Conservation (phyloP, 2,888 invertebrate species). For the Autographa pulchrina region DNA sequence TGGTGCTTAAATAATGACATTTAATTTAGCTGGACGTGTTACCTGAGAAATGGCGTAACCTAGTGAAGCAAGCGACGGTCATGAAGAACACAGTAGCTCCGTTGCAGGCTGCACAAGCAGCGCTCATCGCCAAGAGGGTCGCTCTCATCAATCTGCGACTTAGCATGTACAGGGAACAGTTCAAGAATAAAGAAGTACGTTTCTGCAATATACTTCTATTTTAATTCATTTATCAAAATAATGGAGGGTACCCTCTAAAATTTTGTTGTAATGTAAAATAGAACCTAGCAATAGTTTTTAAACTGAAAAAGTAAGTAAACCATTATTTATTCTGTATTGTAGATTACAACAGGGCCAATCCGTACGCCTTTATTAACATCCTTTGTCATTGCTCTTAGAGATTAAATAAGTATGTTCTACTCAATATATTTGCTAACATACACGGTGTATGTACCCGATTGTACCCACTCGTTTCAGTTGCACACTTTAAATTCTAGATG, state of each 20-base stretch:
- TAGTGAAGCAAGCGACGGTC: constrained; percentile 95
- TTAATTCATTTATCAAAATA: too few relatives aligned
- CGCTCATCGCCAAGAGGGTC: constrained; percentile 95
- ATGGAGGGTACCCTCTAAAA: too few relatives aligned
- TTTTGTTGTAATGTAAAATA: too few relatives aligned
- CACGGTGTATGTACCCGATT: too few relatives aligned
- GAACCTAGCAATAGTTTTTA: too few relatives aligned
- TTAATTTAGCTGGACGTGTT: constrained; percentile 91
- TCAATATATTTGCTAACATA: too few relatives aligned
- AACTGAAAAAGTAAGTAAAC: too few relatives aligned
- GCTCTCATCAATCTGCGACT: constrained; percentile 94
- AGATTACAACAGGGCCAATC: too few relatives aligned
- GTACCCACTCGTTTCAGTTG: neutral
- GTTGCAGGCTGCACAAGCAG: constrained; percentile 96
- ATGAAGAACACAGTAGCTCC: constrained; percentile 96
- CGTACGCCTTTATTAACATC: too few relatives aligned
- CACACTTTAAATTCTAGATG: constrained; percentile 77
- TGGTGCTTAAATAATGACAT: neutral
- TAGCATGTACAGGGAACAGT: constrained; percentile 93
- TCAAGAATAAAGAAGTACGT: constrained; percentile 88
- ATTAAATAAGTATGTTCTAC: too few relatives aligned
- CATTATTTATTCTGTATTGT: too few relatives aligned
- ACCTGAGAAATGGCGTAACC: constrained; percentile 96
- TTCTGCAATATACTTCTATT: neutral
- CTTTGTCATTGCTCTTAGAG: too few relatives aligned